Evolutionary conservation across 2,888 invertebrate species (phyloP).

Genomic region (Thysanoteuthis rhombus): DNA sequence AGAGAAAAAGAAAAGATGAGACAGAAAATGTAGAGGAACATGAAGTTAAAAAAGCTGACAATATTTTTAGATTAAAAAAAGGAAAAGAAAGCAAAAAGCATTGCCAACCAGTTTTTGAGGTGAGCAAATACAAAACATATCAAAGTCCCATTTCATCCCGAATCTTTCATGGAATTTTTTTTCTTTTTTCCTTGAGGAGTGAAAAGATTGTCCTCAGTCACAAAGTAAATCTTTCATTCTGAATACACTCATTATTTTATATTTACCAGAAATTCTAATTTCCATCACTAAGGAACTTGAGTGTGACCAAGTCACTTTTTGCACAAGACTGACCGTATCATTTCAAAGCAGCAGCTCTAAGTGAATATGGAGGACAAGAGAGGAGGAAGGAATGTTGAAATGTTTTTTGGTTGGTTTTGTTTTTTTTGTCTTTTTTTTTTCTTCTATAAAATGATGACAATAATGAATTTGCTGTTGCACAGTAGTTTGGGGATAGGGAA

Average conservation of each 20-base stretch:
- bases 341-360: neutral
- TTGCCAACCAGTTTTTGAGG: neutral
- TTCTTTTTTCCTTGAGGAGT: no score
- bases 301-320: neutral
- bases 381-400: neutral
- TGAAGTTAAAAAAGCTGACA: neutral
- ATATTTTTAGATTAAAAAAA: neutral
- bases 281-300: neutral
- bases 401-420: neutral
- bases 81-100: neutral
- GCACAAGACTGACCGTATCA: neutral
- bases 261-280: neutral
- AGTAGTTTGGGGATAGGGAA: neutral
- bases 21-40: neutral
- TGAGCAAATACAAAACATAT: neutral
- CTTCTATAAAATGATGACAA: neutral
- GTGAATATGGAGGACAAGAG: neutral
- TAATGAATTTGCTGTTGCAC: neutral
- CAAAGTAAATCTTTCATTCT: neutral
- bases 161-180: no score
- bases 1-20: neutral
- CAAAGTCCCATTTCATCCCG: neutral
- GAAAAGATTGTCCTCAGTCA: no score
- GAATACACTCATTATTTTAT: neutral
- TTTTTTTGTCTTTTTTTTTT: neutral